Conservation (phyloP, 2,113 vertebrate genomes). For the Peromyscus leucopus region DNA sequence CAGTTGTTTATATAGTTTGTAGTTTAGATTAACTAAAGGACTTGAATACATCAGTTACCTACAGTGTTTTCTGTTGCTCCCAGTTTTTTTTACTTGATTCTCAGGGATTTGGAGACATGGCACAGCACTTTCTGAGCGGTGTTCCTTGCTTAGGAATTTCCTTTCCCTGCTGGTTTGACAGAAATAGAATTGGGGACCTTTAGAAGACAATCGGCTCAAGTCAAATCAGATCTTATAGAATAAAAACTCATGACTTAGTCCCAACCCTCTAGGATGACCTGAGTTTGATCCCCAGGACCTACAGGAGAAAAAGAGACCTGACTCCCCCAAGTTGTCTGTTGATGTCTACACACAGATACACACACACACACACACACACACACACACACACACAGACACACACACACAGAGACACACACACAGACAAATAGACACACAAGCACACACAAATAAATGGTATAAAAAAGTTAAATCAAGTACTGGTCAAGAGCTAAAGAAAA, state of each 20-base stretch:
- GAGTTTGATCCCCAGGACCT: not conserved
- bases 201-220: not conserved
- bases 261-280: not conserved
- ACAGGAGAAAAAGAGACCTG: not conserved
- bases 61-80: slow-evolving; percentile 57
- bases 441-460: too few species aligned
- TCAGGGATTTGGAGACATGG: slow-evolving; percentile 80
- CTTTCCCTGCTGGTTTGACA: slow-evolving; percentile 72
- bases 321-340: not conserved
- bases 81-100: slow-evolving; percentile 63
- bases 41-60: slow-evolving; percentile 62
- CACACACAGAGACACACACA: not conserved
- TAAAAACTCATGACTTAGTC: not conserved
- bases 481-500: slow-evolving; percentile 31
- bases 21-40: not conserved
- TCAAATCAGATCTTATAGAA: slow-evolving; percentile 22
- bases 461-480: slow-evolving; percentile 22
- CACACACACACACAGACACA: too few species aligned
- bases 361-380: too few species aligned
- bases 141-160: slow-evolving; percentile 72
- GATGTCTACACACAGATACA: not conserved
- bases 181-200: slow-evolving; percentile 54
- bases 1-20: not conserved
- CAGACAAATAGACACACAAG: not conserved
- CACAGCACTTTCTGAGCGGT: slow-evolving; percentile 60